Conservation (phyloP, 2,888 invertebrate genomes). For the Monochamus alternatus region DNA sequence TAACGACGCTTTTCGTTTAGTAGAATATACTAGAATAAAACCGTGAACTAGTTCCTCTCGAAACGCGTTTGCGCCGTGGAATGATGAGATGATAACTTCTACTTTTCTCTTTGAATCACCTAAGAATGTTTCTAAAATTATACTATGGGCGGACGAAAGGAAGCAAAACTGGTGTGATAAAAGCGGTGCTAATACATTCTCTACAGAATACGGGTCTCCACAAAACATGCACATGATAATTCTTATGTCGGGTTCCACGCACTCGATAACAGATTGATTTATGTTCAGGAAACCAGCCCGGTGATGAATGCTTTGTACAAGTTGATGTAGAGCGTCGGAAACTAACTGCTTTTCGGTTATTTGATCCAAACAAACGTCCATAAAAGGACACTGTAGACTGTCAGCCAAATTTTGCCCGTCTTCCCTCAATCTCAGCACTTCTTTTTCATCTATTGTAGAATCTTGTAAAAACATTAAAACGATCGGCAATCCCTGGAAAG, state of each 20-base stretch:
- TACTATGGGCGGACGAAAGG: slow-evolving; percentile 88
- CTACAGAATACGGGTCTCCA: slow-evolving; percentile 93
- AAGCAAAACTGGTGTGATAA: slow-evolving; percentile 91
- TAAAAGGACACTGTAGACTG: slow-evolving; percentile 89
- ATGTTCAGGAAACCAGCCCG: slow-evolving; percentile 83
- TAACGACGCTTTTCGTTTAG: slow-evolving; percentile 94
- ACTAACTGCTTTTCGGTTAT: slow-evolving; percentile 79
- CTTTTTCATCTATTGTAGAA: slow-evolving; percentile 86
- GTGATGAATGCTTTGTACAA: slow-evolving; percentile 85
- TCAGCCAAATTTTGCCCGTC: slow-evolving; percentile 93
- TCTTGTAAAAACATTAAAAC: slow-evolving; percentile 94
- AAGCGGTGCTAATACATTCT: slow-evolving; percentile 90
- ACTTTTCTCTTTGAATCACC: slow-evolving; percentile 92
- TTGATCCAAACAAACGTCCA: slow-evolving; percentile 83
- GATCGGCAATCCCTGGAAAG: slow-evolving; percentile 90
- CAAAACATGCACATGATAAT: slow-evolving; percentile 98
- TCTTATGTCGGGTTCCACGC: slow-evolving; percentile 89
- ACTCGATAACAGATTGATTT: slow-evolving; percentile 83
- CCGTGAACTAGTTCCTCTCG: slow-evolving; percentile 95
- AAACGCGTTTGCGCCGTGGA: slow-evolving; percentile 94
- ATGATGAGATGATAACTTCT: slow-evolving; percentile 93
- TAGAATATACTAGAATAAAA: slow-evolving; percentile 94
- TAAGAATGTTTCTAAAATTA: slow-evolving; percentile 93
- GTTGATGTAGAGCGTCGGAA: slow-evolving; percentile 81
- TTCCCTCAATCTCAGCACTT: slow-evolving; percentile 87